Percentiles rank a stretch among this genome's conserved stretches.
These are phyloP conservation scores for Elanus axillaris DNA, from an alignment of 2,113 vertebrate genomes.

Conservation along the genomic window DNA sequence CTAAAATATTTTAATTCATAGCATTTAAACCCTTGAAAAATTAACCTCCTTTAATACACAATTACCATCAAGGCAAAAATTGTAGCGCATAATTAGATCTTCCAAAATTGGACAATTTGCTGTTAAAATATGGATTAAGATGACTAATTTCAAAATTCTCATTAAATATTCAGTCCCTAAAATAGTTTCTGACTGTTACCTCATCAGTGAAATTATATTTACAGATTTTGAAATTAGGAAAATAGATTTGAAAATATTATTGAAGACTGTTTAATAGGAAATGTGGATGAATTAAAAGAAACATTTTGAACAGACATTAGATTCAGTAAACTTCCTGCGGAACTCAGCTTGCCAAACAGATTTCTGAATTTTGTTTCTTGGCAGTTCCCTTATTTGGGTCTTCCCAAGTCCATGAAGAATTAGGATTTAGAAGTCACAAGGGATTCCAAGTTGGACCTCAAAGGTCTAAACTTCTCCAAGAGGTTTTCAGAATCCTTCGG, in stretches of 20 bases:
- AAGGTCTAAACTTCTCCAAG: neutral
- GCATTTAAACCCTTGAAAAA: neutral
- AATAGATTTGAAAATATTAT: neutral
- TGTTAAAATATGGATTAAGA: neutral
- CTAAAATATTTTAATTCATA: neutral
- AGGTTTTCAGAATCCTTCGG: neutral
- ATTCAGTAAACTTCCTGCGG: neutral
- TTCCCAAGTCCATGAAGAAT: rapidly evolving
- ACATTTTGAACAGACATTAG: neutral
- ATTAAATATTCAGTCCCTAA: neutral
- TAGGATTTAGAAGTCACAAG: neutral
- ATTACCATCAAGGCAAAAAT: neutral
- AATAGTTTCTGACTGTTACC: neutral
- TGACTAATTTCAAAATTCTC: neutral
- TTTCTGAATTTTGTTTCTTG: neutral
- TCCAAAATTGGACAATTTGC: neutral
- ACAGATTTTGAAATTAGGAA: neutral
- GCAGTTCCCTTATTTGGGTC: neutral
- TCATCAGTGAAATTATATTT: neutral
- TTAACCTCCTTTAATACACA: neutral
- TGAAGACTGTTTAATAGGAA: neutral
- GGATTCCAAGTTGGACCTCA: neutral
- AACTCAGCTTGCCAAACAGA: neutral
- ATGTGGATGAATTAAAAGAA: neutral
- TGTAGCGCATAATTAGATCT: neutral